A percentile compares a stretch with the other conserved stretches of the same genome.
phyloP scores from a whole-genome alignment of 2,888 invertebrate genomes.

The Netelia fuscicornis region DNA sequence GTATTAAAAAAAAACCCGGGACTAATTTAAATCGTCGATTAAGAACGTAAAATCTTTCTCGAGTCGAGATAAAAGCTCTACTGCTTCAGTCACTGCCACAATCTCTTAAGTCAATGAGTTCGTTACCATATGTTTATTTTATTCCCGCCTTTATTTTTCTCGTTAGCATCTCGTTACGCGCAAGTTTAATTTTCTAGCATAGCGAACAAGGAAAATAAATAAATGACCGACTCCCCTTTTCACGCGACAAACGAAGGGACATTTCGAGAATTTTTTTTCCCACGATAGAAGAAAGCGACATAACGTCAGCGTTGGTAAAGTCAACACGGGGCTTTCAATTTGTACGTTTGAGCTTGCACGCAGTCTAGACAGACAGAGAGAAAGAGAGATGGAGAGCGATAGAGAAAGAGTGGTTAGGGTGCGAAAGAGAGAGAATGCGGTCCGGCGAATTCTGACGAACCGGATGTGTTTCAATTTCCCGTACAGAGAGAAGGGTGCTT shows the following conservation, averaged over 20 bases:
- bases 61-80: not conserved
- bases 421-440: not conserved
- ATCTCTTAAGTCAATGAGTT: constrained; percentile 62
- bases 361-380: constrained; percentile 8
- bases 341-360: constrained; percentile 20
- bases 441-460: constrained; percentile 34
- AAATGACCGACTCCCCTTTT: not conserved
- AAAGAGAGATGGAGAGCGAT: not conserved
- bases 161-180: constrained; percentile 4
- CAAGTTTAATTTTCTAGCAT: constrained; percentile 9
- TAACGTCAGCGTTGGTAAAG: not conserved
- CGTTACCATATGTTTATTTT: constrained; percentile 59
- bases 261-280: not conserved
- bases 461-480: constrained; percentile 54
- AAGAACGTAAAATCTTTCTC: constrained; percentile 12
- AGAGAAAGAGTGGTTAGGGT: not conserved
- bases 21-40: not conserved
- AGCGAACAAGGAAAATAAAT: not conserved
- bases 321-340: constrained; percentile 38
- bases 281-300: not conserved
- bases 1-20: not conserved
- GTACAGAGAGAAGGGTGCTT: not conserved
- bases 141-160: constrained; percentile 20
- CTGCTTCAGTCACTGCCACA: constrained; percentile 3
- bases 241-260: not conserved